Percentiles rank a stretch among this genome's conserved stretches.
Evolutionary conservation across 2,797 vertebrate species (phyloP).

Genomic region (Xenentodon cancila): DNA sequence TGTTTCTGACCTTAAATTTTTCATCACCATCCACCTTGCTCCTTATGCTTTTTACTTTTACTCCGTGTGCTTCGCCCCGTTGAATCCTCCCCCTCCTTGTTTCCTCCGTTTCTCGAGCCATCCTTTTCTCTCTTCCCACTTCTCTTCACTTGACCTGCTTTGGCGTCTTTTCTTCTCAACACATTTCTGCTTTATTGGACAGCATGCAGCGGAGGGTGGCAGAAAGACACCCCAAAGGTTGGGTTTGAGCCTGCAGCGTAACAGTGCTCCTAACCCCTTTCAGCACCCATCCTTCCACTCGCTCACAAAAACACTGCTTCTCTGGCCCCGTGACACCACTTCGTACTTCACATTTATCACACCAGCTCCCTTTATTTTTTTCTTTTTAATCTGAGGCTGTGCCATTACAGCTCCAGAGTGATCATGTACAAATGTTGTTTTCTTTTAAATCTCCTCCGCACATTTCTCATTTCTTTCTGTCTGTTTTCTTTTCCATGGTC

Average conservation of each 20-base stretch:
- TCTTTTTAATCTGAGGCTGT: background rate
- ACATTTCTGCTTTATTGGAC: constrained; percentile 61
- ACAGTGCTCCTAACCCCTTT: constrained; percentile 46
- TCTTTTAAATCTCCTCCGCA: background rate
- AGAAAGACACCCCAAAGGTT: constrained; percentile 48
- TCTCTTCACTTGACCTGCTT: constrained; percentile 68
- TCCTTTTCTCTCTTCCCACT: constrained; percentile 20
- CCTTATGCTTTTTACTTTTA: constrained; percentile 1
- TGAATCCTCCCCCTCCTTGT: constrained; percentile 13
- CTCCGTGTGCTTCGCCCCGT: constrained; percentile 5
- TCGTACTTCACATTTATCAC: constrained; percentile 32
- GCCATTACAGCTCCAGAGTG: background rate
- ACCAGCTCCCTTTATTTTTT: background rate
- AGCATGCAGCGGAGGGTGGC: constrained; percentile 45
- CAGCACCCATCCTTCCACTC: background rate
- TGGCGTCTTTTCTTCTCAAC: constrained; percentile 38
- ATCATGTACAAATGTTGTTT: background rate
- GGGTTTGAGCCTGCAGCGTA: constrained; percentile 47
- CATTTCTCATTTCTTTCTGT: background rate
- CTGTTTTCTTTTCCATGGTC: constrained; percentile 4
- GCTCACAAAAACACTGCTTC: constrained; percentile 34
- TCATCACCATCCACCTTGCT: constrained; percentile 45
- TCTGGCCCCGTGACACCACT: constrained; percentile 26
- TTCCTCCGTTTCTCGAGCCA: constrained; percentile 21
- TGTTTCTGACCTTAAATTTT: constrained; percentile 44